These are phyloP conservation scores for Petrocephalus microphthalmus DNA, from an alignment of 2,113 vertebrate genomes.

Conservation along the genomic window DNA sequence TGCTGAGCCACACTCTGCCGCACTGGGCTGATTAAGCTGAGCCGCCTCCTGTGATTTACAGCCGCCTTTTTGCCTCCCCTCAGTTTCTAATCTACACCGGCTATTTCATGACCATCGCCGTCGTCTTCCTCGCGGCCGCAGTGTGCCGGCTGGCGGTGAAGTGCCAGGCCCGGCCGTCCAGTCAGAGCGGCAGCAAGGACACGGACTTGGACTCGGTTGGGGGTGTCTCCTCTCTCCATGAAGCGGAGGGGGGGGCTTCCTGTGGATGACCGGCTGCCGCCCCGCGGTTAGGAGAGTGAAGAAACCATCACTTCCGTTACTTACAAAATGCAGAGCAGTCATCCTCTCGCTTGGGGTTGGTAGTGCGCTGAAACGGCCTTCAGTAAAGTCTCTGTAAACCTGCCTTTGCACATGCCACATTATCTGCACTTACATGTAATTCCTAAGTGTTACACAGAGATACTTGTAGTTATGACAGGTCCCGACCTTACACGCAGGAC, in stretches of 20 bases:
- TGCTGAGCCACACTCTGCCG: too few species aligned
- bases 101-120: slow-evolving; percentile 78
- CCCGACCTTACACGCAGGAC: not conserved
- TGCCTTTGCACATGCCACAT: not conserved
- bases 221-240: not conserved
- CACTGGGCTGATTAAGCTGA: not conserved
- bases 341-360: not conserved
- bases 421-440: not conserved
- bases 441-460: not conserved
- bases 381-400: not conserved
- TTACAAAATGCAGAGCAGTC: not conserved
- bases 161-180: slow-evolving; percentile 23
- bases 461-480: not conserved
- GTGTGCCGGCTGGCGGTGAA: slow-evolving; percentile 55
- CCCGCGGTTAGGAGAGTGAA: not conserved
- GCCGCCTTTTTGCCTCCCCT: not conserved
- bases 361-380: not conserved
- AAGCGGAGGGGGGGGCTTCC: not conserved
- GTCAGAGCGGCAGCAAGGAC: not conserved
- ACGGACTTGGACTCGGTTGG: not conserved
- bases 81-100: slow-evolving; percentile 85
- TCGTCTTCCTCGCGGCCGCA: slow-evolving; percentile 76
- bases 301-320: not conserved
- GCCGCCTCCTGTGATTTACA: too few species aligned
- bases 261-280: not conserved